Evolutionary conservation across 92 coral and sea anemone species (phyloP).

Genomic region (Meandrina meandrites): DNA sequence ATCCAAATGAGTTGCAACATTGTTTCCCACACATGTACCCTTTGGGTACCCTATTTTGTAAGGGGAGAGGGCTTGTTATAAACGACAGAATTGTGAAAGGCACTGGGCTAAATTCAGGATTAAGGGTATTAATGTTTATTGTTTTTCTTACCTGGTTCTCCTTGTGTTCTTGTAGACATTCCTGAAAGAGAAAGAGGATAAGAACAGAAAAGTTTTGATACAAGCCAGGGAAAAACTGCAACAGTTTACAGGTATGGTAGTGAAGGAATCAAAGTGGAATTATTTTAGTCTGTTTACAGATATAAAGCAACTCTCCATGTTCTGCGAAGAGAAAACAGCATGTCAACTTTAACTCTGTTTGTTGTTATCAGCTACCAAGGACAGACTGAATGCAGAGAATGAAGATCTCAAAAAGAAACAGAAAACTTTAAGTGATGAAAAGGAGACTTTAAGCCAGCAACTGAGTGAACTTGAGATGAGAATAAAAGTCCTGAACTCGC

Average conservation of each 20-base stretch:
- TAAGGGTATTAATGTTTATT: neutral
- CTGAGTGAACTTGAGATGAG: constrained; percentile 83
- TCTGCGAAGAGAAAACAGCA: too few relatives aligned
- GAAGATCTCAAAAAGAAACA: constrained; percentile 79
- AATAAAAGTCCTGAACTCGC: constrained; percentile 75
- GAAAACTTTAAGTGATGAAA: constrained; percentile 65
- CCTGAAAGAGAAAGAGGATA: constrained; percentile 90
- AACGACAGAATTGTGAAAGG: too few relatives aligned
- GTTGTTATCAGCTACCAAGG: constrained; percentile 59
- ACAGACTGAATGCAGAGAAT: constrained; percentile 74
- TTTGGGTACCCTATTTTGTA: too few relatives aligned
- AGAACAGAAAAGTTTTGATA: constrained; percentile 76
- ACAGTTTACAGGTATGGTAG: constrained; percentile 71
- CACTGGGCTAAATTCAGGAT: too few relatives aligned
- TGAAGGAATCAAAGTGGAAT: neutral
- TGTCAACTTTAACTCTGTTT: neutral
- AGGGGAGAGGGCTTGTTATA: too few relatives aligned
- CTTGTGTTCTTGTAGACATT: constrained; percentile 48
- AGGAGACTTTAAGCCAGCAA: constrained; percentile 62
- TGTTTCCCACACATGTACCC: too few relatives aligned
- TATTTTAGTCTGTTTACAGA: neutral
- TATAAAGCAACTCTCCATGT: too few relatives aligned
- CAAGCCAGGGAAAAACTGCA: constrained; percentile 84
- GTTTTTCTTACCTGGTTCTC: neutral
- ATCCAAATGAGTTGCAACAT: too few relatives aligned